These are phyloP conservation scores for Trichopria drosophilae DNA, from an alignment of 2,888 invertebrate genomes.

Conservation along the genomic window DNA sequence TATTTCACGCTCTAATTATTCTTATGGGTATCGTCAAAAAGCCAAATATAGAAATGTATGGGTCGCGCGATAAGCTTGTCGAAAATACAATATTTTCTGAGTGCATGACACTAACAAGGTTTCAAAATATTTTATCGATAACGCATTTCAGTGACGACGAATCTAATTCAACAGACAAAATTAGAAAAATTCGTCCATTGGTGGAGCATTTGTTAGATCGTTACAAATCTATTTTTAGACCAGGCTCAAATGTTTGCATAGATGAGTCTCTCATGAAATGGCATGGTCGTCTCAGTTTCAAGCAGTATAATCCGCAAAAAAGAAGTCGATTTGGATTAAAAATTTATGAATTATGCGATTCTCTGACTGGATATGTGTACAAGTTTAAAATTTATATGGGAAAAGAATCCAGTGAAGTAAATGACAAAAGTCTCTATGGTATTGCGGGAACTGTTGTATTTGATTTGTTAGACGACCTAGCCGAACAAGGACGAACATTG, in stretches of 20 bases:
- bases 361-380: not conserved
- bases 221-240: too few species aligned
- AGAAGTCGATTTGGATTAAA: not conserved
- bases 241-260: constrained; percentile 1
- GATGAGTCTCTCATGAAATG: not conserved
- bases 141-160: too few species aligned
- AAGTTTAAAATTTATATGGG: constrained; percentile 7
- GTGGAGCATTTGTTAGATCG: constrained; percentile 6
- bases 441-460: constrained; percentile 4
- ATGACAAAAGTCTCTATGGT: constrained; percentile 6
- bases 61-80: not conserved
- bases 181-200: too few species aligned
- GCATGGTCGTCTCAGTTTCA: too few species aligned
- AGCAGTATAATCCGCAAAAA: not conserved
- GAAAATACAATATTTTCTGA: not conserved
- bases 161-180: too few species aligned
- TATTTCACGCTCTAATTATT: not conserved
- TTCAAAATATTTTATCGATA: too few species aligned
- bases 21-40: too few species aligned
- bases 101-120: too few species aligned
- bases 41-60: constrained; percentile 1
- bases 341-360: not conserved
- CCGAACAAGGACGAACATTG: constrained; percentile 20
- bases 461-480: not conserved
- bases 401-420: constrained; percentile 10